Evolutionary conservation across 1,140 invertebrate species (phyloP).

Genomic region (Trichonephila clavipes): DNA sequence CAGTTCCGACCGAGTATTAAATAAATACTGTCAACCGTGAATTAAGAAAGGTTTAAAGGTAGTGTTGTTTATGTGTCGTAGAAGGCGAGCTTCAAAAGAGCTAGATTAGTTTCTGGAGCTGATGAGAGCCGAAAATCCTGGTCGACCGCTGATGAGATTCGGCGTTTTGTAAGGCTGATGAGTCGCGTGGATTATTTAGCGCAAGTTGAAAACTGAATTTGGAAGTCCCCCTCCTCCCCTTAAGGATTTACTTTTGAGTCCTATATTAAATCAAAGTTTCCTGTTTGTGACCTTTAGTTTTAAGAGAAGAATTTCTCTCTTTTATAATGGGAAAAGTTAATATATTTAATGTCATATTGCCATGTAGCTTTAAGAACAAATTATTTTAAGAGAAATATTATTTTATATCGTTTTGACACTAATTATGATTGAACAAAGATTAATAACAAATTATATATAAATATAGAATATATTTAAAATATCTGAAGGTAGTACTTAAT

Average conservation of each 20-base stretch:
- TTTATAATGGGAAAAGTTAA: background rate
- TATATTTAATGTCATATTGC: background rate
- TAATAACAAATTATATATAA: no score
- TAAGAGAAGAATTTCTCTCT: background rate
- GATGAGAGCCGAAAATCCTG: background rate
- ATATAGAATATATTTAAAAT: no score
- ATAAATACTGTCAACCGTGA: constrained; percentile 35
- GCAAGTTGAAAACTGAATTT: background rate
- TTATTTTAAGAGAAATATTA: no score
- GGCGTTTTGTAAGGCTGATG: background rate
- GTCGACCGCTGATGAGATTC: background rate
- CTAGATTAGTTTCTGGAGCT: background rate
- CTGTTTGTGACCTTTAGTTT: background rate
- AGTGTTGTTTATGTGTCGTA: constrained; percentile 2
- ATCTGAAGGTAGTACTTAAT: no score
- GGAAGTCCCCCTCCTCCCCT: background rate
- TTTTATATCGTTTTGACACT: no score
- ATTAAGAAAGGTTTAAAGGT: constrained; percentile 35
- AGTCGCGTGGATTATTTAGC: background rate
- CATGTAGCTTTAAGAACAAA: no score
- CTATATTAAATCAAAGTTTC: background rate
- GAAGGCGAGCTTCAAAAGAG: background rate
- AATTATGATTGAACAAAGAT: no score
- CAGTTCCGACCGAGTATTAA: constrained; percentile 5
- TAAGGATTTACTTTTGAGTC: background rate